phyloP scores from a whole-genome alignment of 2,113 vertebrate species.

The Litocranius walleri region DNA sequence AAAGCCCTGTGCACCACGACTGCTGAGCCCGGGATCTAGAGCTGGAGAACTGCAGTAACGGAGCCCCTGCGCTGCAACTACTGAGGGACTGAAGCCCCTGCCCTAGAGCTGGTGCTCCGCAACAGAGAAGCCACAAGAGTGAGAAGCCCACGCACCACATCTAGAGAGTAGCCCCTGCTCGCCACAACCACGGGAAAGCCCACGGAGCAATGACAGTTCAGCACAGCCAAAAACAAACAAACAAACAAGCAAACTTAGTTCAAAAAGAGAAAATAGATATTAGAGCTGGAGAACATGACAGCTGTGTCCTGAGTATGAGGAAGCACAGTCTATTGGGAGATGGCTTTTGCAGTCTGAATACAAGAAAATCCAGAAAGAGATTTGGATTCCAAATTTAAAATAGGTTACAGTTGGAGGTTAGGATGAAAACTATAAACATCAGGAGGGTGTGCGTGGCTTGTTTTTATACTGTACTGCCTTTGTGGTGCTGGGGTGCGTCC shows the following conservation, averaged over 20 bases:
- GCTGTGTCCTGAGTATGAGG: neutral
- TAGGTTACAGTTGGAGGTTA: neutral
- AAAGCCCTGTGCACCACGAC: neutral
- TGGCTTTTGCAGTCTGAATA: neutral
- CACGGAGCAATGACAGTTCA: neutral
- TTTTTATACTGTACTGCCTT: neutral
- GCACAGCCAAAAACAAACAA: neutral
- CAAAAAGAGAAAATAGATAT: neutral
- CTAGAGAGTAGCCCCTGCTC: neutral
- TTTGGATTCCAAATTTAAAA: neutral
- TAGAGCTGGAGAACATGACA: neutral
- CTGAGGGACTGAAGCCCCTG: neutral
- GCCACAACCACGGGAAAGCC: neutral
- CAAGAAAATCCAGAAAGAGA: neutral
- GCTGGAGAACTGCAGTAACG: neutral
- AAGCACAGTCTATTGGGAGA: neutral
- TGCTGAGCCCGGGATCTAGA: neutral
- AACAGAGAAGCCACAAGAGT: neutral
- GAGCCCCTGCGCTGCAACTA: neutral
- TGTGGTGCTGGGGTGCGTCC: neutral
- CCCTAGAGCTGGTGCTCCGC: rapidly evolving
- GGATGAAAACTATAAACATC: neutral
- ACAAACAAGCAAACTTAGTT: neutral
- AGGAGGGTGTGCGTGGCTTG: neutral
- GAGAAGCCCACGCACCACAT: neutral